phyloP scores from a whole-genome alignment of 1,140 invertebrate genomes.

The Heliconius hewitsoni region DNA sequence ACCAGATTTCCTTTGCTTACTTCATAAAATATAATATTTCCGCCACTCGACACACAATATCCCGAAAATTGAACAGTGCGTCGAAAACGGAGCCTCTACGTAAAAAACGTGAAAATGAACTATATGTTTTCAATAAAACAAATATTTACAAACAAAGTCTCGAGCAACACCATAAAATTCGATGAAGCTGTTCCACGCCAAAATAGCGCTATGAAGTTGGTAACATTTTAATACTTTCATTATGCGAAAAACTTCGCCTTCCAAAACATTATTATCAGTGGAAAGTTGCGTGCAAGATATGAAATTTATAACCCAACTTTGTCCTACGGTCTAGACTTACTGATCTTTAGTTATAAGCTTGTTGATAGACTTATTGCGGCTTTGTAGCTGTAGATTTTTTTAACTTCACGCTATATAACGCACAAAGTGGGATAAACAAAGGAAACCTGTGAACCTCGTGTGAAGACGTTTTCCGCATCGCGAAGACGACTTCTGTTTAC shows the following conservation, averaged over 20 bases:
- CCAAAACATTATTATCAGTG: constrained; percentile 36
- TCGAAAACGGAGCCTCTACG: neutral
- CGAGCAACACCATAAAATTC: neutral
- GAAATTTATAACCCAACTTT: constrained; percentile 41
- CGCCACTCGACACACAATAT: constrained; percentile 1
- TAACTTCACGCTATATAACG: neutral
- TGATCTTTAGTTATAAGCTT: constrained; percentile 30
- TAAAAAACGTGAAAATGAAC: too few relatives aligned
- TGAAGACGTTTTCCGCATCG: too few relatives aligned
- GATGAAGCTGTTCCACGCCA: neutral
- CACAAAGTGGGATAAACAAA: neutral
- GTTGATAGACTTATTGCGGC: neutral
- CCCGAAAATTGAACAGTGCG: neutral
- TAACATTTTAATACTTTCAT: constrained; percentile 34
- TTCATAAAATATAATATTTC: neutral
- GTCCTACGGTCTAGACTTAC: constrained; percentile 32
- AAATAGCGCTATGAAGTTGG: neutral
- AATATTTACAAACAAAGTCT: neutral
- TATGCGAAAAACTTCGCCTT: constrained; percentile 39
- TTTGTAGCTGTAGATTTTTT: neutral
- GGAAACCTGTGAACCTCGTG: too few relatives aligned
- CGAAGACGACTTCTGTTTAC: too few relatives aligned
- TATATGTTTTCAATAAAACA: neutral
- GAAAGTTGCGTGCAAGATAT: constrained; percentile 33
- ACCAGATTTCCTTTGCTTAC: too few relatives aligned